These are phyloP conservation scores for Macrocentrus cingulum DNA, from an alignment of 1,140 invertebrate species.

Conservation along the genomic window DNA sequence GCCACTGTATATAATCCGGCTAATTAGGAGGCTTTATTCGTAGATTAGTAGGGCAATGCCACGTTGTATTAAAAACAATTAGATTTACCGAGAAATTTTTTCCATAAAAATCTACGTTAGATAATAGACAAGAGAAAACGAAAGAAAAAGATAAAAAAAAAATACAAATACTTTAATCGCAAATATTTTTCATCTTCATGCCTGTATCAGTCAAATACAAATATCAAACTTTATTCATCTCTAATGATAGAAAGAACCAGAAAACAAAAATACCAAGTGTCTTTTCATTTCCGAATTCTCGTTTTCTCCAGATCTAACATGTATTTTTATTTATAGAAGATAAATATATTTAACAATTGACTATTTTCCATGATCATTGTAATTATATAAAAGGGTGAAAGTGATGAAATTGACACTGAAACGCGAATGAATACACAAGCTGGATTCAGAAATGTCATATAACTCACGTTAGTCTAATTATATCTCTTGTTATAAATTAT, in stretches of 20 bases:
- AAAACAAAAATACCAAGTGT: too few species aligned
- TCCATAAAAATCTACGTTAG: slow-evolving; percentile 25
- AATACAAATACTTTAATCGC: neutral
- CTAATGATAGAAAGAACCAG: too few species aligned
- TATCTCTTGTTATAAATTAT: slow-evolving; percentile 56
- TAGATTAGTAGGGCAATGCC: slow-evolving; percentile 19
- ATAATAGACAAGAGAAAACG: slow-evolving; percentile 11
- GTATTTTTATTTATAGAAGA: neutral
- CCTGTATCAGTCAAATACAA: neutral
- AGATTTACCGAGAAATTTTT: slow-evolving; percentile 26
- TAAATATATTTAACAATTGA: slow-evolving; percentile 1
- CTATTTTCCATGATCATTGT: slow-evolving; percentile 1
- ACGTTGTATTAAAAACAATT: slow-evolving; percentile 28
- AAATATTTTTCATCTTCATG: neutral
- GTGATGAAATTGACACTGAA: neutral
- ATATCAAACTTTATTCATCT: neutral
- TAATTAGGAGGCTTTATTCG: slow-evolving; percentile 2
- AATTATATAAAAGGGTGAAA: neutral
- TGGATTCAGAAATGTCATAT: slow-evolving; percentile 49
- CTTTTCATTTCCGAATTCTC: neutral
- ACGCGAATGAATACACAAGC: slow-evolving; percentile 21
- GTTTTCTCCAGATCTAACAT: neutral
- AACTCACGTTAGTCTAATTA: slow-evolving; percentile 57
- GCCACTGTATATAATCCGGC: neutral
- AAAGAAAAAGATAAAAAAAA: neutral